Base-by-base conservation (phyloP, 23 tunicate genomes). In the Styela plicata region DNA sequence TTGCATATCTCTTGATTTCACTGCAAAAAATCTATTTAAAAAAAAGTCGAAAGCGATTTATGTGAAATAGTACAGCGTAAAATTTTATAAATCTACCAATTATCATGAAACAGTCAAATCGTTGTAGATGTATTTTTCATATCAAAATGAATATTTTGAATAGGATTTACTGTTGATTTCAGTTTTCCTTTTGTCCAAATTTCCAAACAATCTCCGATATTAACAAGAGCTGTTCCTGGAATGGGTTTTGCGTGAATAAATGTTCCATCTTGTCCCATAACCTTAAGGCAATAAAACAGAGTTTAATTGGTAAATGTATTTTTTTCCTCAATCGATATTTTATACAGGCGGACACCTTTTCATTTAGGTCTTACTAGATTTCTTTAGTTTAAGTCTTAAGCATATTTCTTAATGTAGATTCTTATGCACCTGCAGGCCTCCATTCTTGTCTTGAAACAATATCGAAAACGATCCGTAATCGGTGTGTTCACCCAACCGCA, bases 391-490 rank as follows among this genome's bases (percentile, higher is more conserved):
- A 44, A 5, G 57, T 44, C 13, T 44, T 13, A 44, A 44, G 13
- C 57, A 44, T 44, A 44, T 44, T 44, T 7, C 13, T 44, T 44
- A 44, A 44, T 44, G 13, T 13, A 44, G 57, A 44, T 44, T 44
- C 10, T 5, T 44, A 44, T 7, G 35, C 65, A 76, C 81, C 81
- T 91, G 89, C 25, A 91, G 52, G n/a, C 97, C 97, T 5, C 97
- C 97, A 61, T 86, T 37, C 2, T 83, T 61, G 62, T 86, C 97
- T 83, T 91, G 97, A 65, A 86, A 91, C 34, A 91, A 53, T 62
- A 91, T 33, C 2, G 97, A 82, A n/a, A 91, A 63, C 1, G 97
- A 86, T 20, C 97, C 97, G 86, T 91, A 91, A 83, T 91, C 97
- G 2, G 85, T 44, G 70, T 91, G 97, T 37, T 78, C 86, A 36